Evolutionary conservation across 2,888 invertebrate species (phyloP).

Genomic region (Cryptus armator): DNA sequence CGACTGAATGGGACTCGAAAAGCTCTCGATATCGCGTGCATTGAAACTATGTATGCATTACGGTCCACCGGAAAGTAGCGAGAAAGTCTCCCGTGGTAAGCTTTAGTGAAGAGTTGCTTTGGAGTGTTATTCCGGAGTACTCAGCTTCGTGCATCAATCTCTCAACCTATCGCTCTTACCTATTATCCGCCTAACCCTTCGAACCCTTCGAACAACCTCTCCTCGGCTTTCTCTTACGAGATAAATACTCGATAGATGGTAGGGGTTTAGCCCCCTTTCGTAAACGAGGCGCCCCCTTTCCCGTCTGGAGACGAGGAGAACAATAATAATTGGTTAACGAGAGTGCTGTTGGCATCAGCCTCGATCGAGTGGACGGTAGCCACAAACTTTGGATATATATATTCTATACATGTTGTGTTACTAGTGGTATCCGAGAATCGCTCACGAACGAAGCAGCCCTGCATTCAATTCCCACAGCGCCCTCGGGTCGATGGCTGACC

Average conservation of each 20-base stretch:
- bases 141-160: constrained; percentile 43
- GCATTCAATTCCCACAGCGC: constrained; percentile 51
- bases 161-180: constrained; percentile 46
- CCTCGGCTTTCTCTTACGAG: constrained; percentile 9
- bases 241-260: constrained; percentile 23
- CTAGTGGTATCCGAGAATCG: constrained; percentile 20
- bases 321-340: constrained; percentile 50
- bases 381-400: constrained; percentile 6
- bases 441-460: constrained; percentile 23
- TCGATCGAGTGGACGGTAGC: constrained; percentile 1
- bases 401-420: background rate
- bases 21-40: constrained; percentile 16
- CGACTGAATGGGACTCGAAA: background rate
- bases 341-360: constrained; percentile 16
- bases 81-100: constrained; percentile 24
- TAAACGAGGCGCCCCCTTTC: background rate
- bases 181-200: constrained; percentile 21
- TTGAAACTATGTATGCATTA: constrained; percentile 27
- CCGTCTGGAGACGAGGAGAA: background rate
- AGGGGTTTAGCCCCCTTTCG: background rate
- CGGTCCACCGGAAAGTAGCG: background rate
- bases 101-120: constrained; percentile 23
- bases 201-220: constrained; percentile 3
- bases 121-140: constrained; percentile 54
- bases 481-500: constrained; percentile 58